Evolutionary conservation across 2,113 vertebrate species (phyloP).

Genomic region (Tichodroma muraria): DNA sequence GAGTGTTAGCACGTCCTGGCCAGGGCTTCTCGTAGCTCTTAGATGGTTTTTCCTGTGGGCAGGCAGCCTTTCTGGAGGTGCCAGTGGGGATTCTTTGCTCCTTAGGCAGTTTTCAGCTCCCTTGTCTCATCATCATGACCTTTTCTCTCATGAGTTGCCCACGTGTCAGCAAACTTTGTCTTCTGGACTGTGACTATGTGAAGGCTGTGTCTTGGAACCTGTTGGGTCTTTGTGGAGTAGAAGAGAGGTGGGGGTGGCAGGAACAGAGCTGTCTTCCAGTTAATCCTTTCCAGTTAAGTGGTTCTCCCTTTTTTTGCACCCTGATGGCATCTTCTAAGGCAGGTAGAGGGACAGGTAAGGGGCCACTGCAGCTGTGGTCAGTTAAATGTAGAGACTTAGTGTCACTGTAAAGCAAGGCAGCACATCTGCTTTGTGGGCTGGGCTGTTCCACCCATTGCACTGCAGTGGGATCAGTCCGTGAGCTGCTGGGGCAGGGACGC

Average conservation of each 20-base stretch:
- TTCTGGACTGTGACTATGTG: background rate
- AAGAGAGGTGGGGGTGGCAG: background rate
- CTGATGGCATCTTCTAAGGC: background rate
- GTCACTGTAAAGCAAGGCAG: background rate
- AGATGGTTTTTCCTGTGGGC: background rate
- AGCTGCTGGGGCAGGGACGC: background rate
- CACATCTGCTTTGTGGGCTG: background rate
- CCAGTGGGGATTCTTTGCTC: background rate
- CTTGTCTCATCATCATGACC: background rate
- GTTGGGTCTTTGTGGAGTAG: background rate
- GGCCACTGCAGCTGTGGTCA: background rate
- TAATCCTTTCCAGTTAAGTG: background rate
- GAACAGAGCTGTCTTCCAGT: background rate
- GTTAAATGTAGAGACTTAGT: background rate
- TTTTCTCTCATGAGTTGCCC: background rate
- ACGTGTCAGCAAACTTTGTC: background rate
- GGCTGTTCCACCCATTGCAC: background rate
- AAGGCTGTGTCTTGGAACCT: background rate
- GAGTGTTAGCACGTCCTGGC: background rate
- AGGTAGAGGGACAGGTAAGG: background rate
- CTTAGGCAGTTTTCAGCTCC: background rate
- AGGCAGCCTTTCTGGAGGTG: background rate
- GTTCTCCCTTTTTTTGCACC: background rate
- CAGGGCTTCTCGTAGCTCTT: background rate
- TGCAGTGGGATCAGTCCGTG: background rate